Conservation (phyloP, 2,797 vertebrate species). For the Pitangus sulphuratus region DNA sequence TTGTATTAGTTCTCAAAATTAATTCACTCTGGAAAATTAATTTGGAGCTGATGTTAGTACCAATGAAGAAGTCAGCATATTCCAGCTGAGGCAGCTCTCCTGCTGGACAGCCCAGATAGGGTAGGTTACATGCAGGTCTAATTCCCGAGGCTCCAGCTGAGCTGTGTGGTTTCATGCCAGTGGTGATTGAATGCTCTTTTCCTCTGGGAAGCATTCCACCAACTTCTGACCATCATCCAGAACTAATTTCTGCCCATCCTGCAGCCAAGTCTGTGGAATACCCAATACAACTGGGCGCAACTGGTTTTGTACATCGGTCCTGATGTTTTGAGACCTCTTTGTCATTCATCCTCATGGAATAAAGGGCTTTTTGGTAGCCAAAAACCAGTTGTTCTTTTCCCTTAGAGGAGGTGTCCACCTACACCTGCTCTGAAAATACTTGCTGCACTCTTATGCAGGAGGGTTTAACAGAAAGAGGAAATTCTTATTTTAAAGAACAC, state of each 20-base stretch:
- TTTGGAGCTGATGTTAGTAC: neutral
- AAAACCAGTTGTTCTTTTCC: neutral
- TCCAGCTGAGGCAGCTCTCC: neutral
- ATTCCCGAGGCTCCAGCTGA: neutral
- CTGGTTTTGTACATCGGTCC: fast-evolving
- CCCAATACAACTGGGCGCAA: neutral
- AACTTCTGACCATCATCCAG: neutral
- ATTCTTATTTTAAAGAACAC: neutral
- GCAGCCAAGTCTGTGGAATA: neutral
- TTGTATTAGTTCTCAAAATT: neutral
- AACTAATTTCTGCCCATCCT: neutral
- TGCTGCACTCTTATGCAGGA: neutral
- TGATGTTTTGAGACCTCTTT: neutral
- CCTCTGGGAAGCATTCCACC: neutral
- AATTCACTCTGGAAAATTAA: neutral
- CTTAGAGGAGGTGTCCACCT: fast-evolving
- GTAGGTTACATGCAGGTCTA: neutral
- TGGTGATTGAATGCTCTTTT: neutral
- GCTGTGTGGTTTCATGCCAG: fast-evolving
- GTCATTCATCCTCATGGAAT: neutral
- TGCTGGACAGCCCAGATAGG: neutral
- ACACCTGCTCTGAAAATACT: neutral
- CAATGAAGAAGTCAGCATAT: neutral
- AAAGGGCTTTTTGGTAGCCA: fast-evolving
- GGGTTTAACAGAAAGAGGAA: fast-evolving